Conservation (phyloP, 2,797 vertebrate species). For the Lacerta agilis region DNA sequence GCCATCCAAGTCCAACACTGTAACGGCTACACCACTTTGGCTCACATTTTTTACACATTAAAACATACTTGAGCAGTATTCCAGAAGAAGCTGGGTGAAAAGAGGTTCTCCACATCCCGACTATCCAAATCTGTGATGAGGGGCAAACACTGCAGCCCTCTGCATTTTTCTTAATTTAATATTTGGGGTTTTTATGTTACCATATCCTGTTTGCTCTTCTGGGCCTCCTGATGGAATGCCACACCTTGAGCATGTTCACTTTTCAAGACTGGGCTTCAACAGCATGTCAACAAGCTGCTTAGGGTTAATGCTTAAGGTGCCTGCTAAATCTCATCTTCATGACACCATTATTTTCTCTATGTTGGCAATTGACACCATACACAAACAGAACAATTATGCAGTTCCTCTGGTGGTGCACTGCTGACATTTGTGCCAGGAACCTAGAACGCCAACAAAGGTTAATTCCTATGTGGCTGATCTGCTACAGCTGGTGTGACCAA, state of each 20-base stretch:
- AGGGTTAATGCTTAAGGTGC: not conserved
- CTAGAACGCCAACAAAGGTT: slow-evolving; percentile 9
- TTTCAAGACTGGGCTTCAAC: not conserved
- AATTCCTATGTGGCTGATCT: no score
- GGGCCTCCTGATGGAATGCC: not conserved
- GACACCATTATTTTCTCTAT: not conserved
- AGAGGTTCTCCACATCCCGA: not conserved
- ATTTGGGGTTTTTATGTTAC: no score
- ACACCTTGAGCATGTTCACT: not conserved
- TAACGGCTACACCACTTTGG: not conserved
- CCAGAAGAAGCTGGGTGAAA: no score
- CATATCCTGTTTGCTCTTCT: not conserved
- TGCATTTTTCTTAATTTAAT: not conserved
- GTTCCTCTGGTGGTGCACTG: fast-evolving
- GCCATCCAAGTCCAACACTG: not conserved
- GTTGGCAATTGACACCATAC: not conserved
- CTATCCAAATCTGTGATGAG: not conserved
- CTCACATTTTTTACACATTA: no score
- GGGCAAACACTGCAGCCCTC: not conserved
- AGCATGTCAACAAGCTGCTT: not conserved
- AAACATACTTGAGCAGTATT: no score
- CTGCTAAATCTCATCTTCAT: not conserved
- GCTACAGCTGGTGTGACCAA: no score
- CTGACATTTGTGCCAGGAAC: slow-evolving; percentile 2
- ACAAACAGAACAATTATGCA: fast-evolving